These are phyloP conservation scores for Caloenas nicobarica DNA, from an alignment of 2,113 vertebrate species.

Conservation along the genomic window DNA sequence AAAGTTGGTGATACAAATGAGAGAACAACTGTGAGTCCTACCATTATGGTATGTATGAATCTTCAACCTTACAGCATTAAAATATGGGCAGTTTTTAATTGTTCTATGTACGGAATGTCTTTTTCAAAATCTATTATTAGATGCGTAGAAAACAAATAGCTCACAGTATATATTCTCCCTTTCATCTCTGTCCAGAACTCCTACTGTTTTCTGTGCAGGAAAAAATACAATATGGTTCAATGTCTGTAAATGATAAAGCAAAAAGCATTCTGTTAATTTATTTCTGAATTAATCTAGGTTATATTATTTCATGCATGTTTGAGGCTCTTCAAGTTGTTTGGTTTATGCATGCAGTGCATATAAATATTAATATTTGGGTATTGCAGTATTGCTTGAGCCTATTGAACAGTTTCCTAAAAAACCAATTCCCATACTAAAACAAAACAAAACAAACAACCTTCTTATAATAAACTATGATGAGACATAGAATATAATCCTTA, in stretches of 20 bases:
- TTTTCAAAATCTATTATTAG: background rate
- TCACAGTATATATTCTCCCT: background rate
- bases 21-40: background rate
- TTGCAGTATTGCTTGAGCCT: background rate
- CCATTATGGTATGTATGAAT: background rate
- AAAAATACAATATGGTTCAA: slow-evolving; percentile 28
- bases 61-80: background rate
- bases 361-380: background rate
- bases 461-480: background rate
- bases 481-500: background rate
- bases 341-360: background rate
- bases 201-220: slow-evolving; percentile 20
- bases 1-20: background rate
- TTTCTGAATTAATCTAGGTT: slow-evolving; percentile 30
- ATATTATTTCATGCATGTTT: background rate
- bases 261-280: slow-evolving; percentile 34
- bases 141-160: slow-evolving; percentile 27
- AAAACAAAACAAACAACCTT: background rate
- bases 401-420: background rate
- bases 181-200: slow-evolving; percentile 61
- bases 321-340: background rate
- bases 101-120: background rate
- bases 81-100: slow-evolving; percentile 4
- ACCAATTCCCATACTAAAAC: background rate
- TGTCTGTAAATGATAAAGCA: slow-evolving; percentile 49